A percentile compares a stretch with the other conserved stretches of the same genome.
These are phyloP conservation scores for Urophycis tenuis DNA, from an alignment of 2,797 vertebrate genomes.

Conservation along the genomic window DNA sequence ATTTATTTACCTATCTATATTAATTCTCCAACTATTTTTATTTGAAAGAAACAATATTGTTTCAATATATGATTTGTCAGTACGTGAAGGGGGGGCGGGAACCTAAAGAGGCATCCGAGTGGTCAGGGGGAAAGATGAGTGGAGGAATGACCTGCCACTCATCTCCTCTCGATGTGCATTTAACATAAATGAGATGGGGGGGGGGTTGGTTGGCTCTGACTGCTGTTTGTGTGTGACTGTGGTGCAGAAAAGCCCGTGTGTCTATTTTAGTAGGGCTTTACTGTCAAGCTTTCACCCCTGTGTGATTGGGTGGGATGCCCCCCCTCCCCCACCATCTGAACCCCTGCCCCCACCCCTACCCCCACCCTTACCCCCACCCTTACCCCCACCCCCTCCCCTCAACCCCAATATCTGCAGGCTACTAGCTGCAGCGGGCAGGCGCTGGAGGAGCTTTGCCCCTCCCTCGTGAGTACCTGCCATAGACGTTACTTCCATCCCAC, in stretches of 20 bases:
- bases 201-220: slow-evolving; percentile 70
- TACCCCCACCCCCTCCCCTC: slow-evolving; percentile 34
- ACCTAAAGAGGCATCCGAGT: slow-evolving; percentile 15
- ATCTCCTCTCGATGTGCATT: slow-evolving; percentile 46
- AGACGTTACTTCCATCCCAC: slow-evolving; percentile 73
- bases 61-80: slow-evolving; percentile 8
- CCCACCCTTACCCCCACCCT: too few species aligned
- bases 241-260: slow-evolving; percentile 99
- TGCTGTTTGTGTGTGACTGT: slow-evolving; percentile 99
- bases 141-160: slow-evolving; percentile 30
- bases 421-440: slow-evolving; percentile 99
- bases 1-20: not conserved
- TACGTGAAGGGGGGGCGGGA: slow-evolving; percentile 39
- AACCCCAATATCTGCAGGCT: slow-evolving; percentile 99
- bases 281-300: slow-evolving; percentile 98
- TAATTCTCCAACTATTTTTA: not conserved
- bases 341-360: slow-evolving; percentile 75
- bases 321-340: slow-evolving; percentile 96
- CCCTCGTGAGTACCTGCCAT: slow-evolving; percentile 99
- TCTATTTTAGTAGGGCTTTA: slow-evolving; percentile 99
- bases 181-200: slow-evolving; percentile 35
- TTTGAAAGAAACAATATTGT: not conserved
- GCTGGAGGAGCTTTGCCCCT: slow-evolving; percentile 96
- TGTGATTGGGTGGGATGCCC: slow-evolving; percentile 96
- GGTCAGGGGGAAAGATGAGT: not conserved